Conservation (phyloP, 30 jellyfish, hydroid and myxozoan genomes). For the Cassiopea xamachana region DNA sequence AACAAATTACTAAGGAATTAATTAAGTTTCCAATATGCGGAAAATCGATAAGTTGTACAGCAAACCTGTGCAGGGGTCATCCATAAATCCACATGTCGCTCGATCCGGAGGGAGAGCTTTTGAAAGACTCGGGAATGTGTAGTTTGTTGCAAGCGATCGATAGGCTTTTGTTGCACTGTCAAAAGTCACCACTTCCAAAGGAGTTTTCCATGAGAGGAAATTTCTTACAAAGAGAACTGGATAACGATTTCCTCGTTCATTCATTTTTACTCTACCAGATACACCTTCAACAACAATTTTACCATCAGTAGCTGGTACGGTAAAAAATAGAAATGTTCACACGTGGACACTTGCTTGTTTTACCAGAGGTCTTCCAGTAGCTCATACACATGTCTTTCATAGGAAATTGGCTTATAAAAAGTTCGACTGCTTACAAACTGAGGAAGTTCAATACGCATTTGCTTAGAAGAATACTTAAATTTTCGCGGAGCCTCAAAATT, state of each 20-base stretch:
- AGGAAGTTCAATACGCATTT: too few species aligned
- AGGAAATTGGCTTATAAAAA: too few species aligned
- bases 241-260: conserved; percentile 72
- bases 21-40: too few species aligned
- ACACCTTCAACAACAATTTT: conserved; percentile 40
- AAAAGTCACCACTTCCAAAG: conserved; percentile 16
- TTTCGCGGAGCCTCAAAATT: too few species aligned
- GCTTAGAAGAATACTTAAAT: too few species aligned
- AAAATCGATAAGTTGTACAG: not conserved
- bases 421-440: too few species aligned
- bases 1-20: too few species aligned
- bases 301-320: too few species aligned
- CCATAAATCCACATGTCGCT: conserved; percentile 80
- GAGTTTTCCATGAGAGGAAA: conserved; percentile 2
- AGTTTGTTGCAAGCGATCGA: not conserved
- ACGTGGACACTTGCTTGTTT: too few species aligned
- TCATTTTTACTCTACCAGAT: conserved; percentile 75
- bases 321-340: too few species aligned
- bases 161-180: conserved; percentile 34
- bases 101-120: conserved; percentile 56
- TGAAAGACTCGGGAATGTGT: conserved; percentile 54
- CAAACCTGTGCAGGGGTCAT: conserved; percentile 73
- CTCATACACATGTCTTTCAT: too few species aligned
- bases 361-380: too few species aligned
- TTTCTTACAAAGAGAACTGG: conserved; percentile 64